Percentiles rank a stretch among this genome's conserved stretches.
Conservation (phyloP, 2,113 vertebrate species). For the Phalacrocorax pelagicus region DNA sequence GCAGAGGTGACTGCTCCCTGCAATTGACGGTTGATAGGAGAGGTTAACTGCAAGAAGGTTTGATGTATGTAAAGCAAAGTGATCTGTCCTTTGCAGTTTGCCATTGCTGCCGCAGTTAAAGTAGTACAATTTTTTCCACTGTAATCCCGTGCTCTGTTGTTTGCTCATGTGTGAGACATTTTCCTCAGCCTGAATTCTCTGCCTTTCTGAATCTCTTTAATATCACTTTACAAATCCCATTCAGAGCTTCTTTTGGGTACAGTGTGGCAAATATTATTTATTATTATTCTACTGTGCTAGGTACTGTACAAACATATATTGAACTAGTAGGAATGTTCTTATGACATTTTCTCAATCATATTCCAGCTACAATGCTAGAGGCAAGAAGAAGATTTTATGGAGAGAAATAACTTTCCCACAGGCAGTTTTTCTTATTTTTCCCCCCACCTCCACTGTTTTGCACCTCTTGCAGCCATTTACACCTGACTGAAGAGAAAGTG, state of each 20-base stretch:
- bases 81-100: not conserved
- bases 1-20: not conserved
- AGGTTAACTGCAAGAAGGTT: not conserved
- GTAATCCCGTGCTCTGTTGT: not conserved
- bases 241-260: not conserved
- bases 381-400: not conserved
- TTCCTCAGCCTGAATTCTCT: not conserved
- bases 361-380: not conserved
- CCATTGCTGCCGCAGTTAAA: not conserved
- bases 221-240: not conserved
- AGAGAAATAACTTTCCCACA: not conserved
- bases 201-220: not conserved
- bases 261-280: not conserved
- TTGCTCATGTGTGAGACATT: not conserved
- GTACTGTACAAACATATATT: not conserved
- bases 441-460: not conserved
- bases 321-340: not conserved
- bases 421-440: not conserved
- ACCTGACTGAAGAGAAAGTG: not conserved
- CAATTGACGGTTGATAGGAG: not conserved
- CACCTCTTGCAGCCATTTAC: not conserved
- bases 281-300: not conserved
- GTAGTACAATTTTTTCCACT: not conserved
- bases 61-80: not conserved
- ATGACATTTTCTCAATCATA: not conserved